Evolutionary conservation across 2,113 vertebrate genomes (phyloP).

Genomic region (Dicrurus megarhynchus): DNA sequence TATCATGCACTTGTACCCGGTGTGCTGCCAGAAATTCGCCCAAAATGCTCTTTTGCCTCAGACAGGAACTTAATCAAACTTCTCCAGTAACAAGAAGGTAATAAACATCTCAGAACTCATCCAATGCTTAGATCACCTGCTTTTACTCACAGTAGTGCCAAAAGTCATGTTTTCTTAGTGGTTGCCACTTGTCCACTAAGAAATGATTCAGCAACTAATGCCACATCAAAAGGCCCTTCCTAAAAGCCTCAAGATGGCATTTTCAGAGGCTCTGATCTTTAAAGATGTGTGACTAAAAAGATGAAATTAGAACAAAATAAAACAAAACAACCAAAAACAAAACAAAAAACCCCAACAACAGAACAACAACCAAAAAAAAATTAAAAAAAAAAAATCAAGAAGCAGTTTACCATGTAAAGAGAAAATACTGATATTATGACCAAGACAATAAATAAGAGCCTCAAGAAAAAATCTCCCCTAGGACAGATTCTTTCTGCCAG

Average conservation of each 20-base stretch:
- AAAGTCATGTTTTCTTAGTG: background rate
- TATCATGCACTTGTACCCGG: background rate
- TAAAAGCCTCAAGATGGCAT: background rate
- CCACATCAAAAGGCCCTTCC: background rate
- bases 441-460: background rate
- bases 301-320: background rate
- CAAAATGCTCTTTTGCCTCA: background rate
- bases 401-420: background rate
- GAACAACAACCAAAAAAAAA: background rate
- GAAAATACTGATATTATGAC: background rate
- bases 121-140: background rate
- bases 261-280: background rate
- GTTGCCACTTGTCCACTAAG: background rate
- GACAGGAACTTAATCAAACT: background rate
- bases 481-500: background rate
- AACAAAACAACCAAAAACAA: background rate
- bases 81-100: background rate
- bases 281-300: background rate
- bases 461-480: background rate
- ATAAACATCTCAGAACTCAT: background rate
- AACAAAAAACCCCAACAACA: background rate
- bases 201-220: background rate
- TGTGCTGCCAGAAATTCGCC: background rate
- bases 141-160: background rate
- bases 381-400: background rate